phyloP scores from a whole-genome alignment of 2,888 invertebrate genomes.

The Conus canariensis region DNA sequence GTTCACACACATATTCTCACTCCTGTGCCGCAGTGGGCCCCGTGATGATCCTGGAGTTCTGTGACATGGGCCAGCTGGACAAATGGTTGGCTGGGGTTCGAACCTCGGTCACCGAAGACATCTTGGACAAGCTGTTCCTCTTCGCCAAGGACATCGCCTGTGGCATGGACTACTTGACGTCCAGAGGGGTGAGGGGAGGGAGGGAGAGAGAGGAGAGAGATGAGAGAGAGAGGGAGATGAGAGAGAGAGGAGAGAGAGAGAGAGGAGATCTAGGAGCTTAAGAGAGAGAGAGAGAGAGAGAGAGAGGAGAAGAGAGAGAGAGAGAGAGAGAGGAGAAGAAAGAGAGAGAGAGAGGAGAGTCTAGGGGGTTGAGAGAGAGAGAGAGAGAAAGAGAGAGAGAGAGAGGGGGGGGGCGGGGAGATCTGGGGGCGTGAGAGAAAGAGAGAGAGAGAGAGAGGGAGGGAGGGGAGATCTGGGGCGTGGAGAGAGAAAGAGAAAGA shows the following conservation, averaged over 20 bases:
- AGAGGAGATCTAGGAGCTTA: too few relatives aligned
- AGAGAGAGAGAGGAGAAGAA: neutral
- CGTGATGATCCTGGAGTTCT: conserved; percentile 61
- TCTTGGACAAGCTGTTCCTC: conserved; percentile 56
- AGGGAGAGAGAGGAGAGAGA: neutral
- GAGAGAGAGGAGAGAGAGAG: conserved; percentile 22
- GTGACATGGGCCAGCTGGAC: conserved; percentile 58
- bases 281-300: neutral
- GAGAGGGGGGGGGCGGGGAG: neutral
- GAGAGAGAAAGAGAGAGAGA: conserved; percentile 3
- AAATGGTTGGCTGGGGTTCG: conserved; percentile 52
- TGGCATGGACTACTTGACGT: conserved; percentile 62
- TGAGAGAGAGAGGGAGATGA: neutral
- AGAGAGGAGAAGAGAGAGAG: conserved; percentile 11
- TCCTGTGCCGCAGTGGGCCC: conserved; percentile 53
- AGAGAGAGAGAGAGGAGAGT: neutral
- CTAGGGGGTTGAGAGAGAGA: neutral
- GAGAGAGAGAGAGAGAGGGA: too few relatives aligned
- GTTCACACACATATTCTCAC: too few relatives aligned
- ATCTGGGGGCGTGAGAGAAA: too few relatives aligned
- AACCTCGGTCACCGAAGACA: conserved; percentile 50
- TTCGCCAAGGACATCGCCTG: conserved; percentile 55
- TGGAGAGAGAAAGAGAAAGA: too few relatives aligned
- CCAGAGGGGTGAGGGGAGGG: conserved; percentile 43
- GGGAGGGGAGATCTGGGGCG: too few relatives aligned